phyloP scores from a whole-genome alignment of 2,888 invertebrate genomes.

The Baccha elongata region DNA sequence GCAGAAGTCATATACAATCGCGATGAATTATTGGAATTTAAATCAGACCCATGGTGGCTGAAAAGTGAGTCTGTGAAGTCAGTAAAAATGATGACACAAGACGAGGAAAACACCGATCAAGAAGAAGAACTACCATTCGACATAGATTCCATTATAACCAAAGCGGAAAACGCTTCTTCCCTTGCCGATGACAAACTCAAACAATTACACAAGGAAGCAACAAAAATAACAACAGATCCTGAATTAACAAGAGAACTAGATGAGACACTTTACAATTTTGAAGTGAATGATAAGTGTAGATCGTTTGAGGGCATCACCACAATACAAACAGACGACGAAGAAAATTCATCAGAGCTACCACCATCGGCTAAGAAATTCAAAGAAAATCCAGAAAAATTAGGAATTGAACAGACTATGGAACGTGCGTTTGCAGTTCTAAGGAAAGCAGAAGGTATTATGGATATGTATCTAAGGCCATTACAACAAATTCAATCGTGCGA shows the following conservation, averaged over 20 bases:
- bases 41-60: conserved; percentile 78
- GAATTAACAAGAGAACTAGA: conserved; percentile 74
- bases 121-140: conserved; percentile 17
- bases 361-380: conserved; percentile 50
- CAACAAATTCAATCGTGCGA: not conserved
- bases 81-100: conserved; percentile 65
- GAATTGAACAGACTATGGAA: conserved; percentile 71
- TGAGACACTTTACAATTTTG: conserved; percentile 75
- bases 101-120: not conserved
- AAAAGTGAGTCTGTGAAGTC: conserved; percentile 74
- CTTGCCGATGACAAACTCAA: conserved; percentile 70
- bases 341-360: conserved; percentile 52
- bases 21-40: conserved; percentile 75
- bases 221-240: conserved; percentile 11
- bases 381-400: conserved; percentile 40
- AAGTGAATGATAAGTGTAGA: conserved; percentile 75
- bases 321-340: conserved; percentile 48
- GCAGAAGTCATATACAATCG: conserved; percentile 78
- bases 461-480: conserved; percentile 47
- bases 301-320: conserved; percentile 44
- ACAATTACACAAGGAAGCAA: conserved; percentile 50
- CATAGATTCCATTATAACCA: conserved; percentile 70
- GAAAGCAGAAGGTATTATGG: conserved; percentile 75
- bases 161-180: conserved; percentile 74
- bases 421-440: conserved; percentile 74